Evolutionary conservation across 2,113 vertebrate genomes (phyloP).

Genomic region (Hemichromis elongatus): DNA sequence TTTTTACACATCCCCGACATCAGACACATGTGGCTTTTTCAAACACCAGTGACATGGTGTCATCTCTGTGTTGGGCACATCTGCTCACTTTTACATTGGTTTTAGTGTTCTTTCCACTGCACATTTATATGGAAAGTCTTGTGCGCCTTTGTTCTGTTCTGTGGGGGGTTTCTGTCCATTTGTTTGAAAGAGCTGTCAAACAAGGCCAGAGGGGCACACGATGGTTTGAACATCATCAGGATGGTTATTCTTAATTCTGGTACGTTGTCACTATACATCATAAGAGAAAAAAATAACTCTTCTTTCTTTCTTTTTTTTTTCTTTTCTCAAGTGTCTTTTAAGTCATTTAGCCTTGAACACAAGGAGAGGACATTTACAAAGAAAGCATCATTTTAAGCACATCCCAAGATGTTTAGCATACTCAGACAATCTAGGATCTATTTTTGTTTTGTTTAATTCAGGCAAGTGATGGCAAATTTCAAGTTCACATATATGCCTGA

Average conservation of each 20-base stretch:
- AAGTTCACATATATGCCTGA: background rate
- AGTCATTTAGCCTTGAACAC: background rate
- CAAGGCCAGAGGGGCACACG: conserved; percentile 13
- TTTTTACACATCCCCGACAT: conserved; percentile 58
- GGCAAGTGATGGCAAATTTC: background rate
- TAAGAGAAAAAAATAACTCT: background rate
- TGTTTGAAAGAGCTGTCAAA: conserved; percentile 58
- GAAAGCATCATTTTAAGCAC: background rate
- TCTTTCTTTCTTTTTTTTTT: background rate
- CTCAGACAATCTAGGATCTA: background rate
- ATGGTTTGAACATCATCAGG: conserved; percentile 52
- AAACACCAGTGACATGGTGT: conserved; percentile 64
- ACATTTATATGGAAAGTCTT: conserved; percentile 68
- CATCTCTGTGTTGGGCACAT: conserved; percentile 62
- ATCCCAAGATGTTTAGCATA: background rate
- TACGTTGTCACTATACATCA: conserved; percentile 3
- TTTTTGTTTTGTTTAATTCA: background rate
- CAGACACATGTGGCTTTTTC: conserved; percentile 63
- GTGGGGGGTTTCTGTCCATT: conserved; percentile 59
- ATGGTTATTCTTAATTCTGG: conserved; percentile 51
- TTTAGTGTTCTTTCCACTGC: conserved; percentile 66
- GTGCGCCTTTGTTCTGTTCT: conserved; percentile 58
- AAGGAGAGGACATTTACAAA: background rate
- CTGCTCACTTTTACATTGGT: conserved; percentile 62
- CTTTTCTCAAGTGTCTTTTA: background rate